Evolutionary conservation across 2,888 invertebrate species (phyloP), one percentile per base, ranked within the genome.

Genomic region (Cantharis flavilabris): DNA sequence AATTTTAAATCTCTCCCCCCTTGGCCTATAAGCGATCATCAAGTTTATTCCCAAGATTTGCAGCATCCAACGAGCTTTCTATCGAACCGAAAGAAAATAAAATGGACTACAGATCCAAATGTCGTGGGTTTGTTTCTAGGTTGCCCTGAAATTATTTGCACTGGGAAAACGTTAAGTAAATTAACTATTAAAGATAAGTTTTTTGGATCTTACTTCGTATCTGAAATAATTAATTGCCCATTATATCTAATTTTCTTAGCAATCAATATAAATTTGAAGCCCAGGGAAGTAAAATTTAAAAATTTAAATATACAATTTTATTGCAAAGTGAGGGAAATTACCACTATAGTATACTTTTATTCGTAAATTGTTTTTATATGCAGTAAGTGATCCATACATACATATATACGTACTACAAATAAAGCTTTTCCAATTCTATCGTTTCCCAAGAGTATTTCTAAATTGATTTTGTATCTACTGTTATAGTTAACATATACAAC

Each of bases 401-500:
- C 26, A 18, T 67, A 67, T 26, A 23, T 67, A 26, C 26, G 26
- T 67, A 23, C 65, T 67, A 23, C 65, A 67, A 67, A 23, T 67
- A 67, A 20, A 67, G 65, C 23, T 67, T 67, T 67, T 67, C 65
- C 65, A 67, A 67, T 67, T 67, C 65, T 67, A 67, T 20, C 65
- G 23, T 20, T 67, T 67, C 65, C 65, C 65, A 67, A n/a, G 65
- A 23, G 65, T 23, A 67, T 67, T 67, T 23, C 65, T 67, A 67
- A 67, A 67, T 67, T 67, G 65, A 67, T 67, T 67, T 67, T 67
- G 23, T 67, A 67, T 67, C 65, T 67, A 67, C 65, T 67, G 65
- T 67, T 67, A 67, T 67, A 67, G 65, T 67, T 67, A 49, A 67
- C 65, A 67, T 67, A 67, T 67, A 67, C 65, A 67, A 67, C 65